phyloP scores from a whole-genome alignment of 1,140 invertebrate species.

The Ips nitidus region DNA sequence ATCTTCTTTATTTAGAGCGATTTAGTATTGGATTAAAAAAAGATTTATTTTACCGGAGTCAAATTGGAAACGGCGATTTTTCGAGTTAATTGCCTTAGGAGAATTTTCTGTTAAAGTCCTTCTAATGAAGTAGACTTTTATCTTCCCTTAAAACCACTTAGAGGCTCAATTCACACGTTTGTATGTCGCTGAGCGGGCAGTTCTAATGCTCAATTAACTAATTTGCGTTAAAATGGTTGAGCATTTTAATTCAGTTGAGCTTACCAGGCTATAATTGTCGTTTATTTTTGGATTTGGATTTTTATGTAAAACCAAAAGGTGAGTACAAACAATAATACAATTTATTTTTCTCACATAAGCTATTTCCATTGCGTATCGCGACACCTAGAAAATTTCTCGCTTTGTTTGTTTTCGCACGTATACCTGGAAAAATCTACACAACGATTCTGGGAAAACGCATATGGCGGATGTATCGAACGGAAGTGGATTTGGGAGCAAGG shows the following conservation, averaged over 20 bases:
- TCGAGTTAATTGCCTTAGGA: conserved; percentile 3
- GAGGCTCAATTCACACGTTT: background rate
- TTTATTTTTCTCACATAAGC: conserved; percentile 13
- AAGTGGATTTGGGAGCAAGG: conserved; percentile 26
- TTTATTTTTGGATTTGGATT: too few species aligned
- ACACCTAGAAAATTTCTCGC: conserved; percentile 18
- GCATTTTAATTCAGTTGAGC: too few species aligned
- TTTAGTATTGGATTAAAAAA: conserved; percentile 23
- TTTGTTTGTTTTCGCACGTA: conserved; percentile 35
- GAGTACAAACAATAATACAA: conserved; percentile 3
- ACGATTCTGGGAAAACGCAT: conserved; percentile 35
- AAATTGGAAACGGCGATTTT: conserved; percentile 9
- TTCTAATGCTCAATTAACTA: too few species aligned
- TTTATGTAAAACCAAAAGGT: too few species aligned
- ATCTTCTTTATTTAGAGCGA: conserved; percentile 26
- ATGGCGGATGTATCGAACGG: conserved; percentile 35
- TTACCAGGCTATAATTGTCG: too few species aligned
- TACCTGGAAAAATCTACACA: conserved; percentile 36
- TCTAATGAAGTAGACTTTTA: background rate
- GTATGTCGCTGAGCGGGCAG: too few species aligned
- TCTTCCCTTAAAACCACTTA: background rate
- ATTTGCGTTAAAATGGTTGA: too few species aligned
- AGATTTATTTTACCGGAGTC: conserved; percentile 22
- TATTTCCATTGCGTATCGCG: conserved; percentile 19
- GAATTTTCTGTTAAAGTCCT: background rate